phyloP scores from a whole-genome alignment of 2,113 vertebrate genomes.

The cattle (Bos taurus) region DNA sequence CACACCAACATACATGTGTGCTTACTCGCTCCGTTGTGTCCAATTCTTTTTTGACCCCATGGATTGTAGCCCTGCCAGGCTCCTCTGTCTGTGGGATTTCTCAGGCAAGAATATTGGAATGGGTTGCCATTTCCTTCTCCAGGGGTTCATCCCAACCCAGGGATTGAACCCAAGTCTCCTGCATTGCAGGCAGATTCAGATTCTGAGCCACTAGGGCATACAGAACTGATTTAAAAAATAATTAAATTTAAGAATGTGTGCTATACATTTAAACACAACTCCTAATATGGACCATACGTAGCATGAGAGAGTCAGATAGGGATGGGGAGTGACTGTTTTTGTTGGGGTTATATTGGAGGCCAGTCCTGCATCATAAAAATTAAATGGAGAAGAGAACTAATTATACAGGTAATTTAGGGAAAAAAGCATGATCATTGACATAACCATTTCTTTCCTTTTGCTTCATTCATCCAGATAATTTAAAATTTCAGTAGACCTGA shows the following conservation, averaged over 20 bases:
- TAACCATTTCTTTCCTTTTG: background rate
- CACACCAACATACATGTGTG: background rate
- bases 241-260: background rate
- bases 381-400: background rate
- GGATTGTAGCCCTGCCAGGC: background rate
- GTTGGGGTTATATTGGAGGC: background rate
- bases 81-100: background rate
- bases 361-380: background rate
- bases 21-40: background rate
- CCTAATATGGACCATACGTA: background rate
- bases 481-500: background rate
- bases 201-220: background rate
- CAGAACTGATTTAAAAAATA: background rate
- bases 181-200: background rate
- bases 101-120: background rate
- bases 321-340: background rate
- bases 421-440: too few species aligned
- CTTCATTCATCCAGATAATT: background rate
- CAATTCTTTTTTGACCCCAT: background rate
- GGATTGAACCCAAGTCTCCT: background rate
- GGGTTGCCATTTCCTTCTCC: background rate
- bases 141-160: background rate
- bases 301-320: background rate
- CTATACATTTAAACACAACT: background rate
- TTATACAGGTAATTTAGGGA: background rate